Evolutionary conservation across 53 echinoderm and acorn worm species (phyloP).

Genomic region (Antedon mediterranea): DNA sequence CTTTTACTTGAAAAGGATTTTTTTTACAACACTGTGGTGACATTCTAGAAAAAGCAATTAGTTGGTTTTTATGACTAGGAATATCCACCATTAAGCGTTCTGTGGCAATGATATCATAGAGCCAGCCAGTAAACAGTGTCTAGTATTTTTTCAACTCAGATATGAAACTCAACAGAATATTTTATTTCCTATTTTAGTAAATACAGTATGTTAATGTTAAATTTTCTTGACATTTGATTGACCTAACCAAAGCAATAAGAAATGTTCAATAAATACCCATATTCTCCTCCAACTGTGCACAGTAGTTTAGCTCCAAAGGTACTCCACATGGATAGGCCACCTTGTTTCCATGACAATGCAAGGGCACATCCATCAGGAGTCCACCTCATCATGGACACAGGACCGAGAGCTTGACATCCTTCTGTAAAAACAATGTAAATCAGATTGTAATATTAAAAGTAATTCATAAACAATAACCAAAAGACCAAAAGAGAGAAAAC

Average conservation of each 20-base stretch:
- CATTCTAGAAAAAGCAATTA: constrained; percentile 7
- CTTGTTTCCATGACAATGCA: constrained; percentile 61
- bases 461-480: too few species aligned
- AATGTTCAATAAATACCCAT: constrained; percentile 26
- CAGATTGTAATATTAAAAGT: neutral
- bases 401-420: constrained; percentile 83
- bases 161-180: too few species aligned
- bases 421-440: constrained; percentile 23
- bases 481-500: too few species aligned
- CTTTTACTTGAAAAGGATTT: constrained; percentile 39
- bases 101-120: too few species aligned
- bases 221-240: too few species aligned
- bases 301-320: constrained; percentile 80
- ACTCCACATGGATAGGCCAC: constrained; percentile 93
- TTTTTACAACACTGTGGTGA: constrained; percentile 45
- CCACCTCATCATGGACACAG: constrained; percentile 72
- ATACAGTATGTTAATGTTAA: too few species aligned
- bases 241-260: too few species aligned
- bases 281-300: constrained; percentile 95
- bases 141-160: too few species aligned
- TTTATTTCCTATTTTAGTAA: too few species aligned
- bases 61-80: too few species aligned
- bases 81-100: too few species aligned
- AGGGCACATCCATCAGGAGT: constrained; percentile 93
- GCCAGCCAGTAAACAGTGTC: too few species aligned